Evolutionary conservation across 2,113 vertebrate genomes (phyloP).

Genomic region (Dipodomys spectabilis): DNA sequence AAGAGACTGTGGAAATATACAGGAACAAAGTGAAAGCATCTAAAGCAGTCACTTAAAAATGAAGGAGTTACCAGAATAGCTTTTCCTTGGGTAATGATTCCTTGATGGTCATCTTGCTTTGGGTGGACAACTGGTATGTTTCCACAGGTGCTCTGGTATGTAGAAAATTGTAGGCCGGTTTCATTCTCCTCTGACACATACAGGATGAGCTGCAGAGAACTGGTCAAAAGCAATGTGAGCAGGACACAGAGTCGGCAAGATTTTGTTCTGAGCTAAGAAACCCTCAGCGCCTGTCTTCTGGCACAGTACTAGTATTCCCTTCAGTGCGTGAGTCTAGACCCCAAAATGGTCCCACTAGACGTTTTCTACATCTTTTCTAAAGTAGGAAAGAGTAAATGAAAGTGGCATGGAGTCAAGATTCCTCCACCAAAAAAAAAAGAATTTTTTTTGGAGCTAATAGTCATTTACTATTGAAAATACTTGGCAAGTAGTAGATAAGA

Average conservation of each 20-base stretch:
- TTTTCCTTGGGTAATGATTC: background rate
- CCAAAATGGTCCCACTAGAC: background rate
- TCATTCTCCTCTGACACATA: background rate
- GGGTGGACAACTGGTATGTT: background rate
- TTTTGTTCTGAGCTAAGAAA: conserved; percentile 7
- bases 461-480: background rate
- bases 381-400: background rate
- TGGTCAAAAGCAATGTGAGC: background rate
- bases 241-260: background rate
- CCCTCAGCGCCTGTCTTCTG: background rate
- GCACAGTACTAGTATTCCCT: background rate
- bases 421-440: background rate
- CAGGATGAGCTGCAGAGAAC: background rate
- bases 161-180: background rate
- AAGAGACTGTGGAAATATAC: background rate
- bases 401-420: background rate
- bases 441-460: background rate
- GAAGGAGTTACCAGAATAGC: background rate
- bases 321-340: background rate
- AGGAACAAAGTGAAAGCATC: background rate
- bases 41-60: background rate
- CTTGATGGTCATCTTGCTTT: background rate
- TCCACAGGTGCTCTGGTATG: background rate
- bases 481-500: background rate
- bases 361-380: background rate